phyloP scores from a whole-genome alignment of 1,140 invertebrate genomes.

The Megalopta genalis region DNA sequence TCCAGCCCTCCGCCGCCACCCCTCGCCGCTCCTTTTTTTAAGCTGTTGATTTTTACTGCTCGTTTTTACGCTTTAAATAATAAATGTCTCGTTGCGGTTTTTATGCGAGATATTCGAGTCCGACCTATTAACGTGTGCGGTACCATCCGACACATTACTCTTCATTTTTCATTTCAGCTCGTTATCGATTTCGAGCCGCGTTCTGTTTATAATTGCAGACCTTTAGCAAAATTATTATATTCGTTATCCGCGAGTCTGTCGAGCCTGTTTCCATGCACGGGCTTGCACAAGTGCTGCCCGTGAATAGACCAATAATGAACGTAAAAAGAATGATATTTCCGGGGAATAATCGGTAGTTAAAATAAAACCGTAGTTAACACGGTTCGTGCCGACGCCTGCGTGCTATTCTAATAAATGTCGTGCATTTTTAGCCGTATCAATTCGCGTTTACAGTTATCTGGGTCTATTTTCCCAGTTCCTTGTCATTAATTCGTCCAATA shows the following conservation, averaged over 20 bases:
- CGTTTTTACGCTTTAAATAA: conserved; percentile 30
- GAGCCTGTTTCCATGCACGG: neutral
- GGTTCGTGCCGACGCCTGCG: no score
- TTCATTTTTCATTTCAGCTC: conserved; percentile 25
- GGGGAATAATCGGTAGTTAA: neutral
- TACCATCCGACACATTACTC: neutral
- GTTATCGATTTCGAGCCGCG: neutral
- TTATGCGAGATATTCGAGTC: conserved; percentile 24
- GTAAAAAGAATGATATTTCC: conserved; percentile 15
- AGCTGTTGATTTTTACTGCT: conserved; percentile 14
- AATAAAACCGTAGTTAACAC: neutral
- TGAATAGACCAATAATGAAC: conserved; percentile 13
- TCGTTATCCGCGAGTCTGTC: conserved; percentile 11
- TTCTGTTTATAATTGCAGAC: neutral
- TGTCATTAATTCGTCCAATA: neutral
- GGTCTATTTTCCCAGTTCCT: neutral
- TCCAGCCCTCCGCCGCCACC: no score
- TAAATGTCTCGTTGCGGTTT: conserved; percentile 27
- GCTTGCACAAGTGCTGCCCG: neutral
- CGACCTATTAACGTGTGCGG: conserved; percentile 8
- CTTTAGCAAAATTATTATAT: conserved; percentile 16
- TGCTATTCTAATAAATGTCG: no score
- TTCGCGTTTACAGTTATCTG: no score
- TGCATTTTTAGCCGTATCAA: no score
- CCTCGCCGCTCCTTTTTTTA: neutral